phyloP scores from a whole-genome alignment of 2,797 vertebrate species.

The Taenioides sp. region DNA sequence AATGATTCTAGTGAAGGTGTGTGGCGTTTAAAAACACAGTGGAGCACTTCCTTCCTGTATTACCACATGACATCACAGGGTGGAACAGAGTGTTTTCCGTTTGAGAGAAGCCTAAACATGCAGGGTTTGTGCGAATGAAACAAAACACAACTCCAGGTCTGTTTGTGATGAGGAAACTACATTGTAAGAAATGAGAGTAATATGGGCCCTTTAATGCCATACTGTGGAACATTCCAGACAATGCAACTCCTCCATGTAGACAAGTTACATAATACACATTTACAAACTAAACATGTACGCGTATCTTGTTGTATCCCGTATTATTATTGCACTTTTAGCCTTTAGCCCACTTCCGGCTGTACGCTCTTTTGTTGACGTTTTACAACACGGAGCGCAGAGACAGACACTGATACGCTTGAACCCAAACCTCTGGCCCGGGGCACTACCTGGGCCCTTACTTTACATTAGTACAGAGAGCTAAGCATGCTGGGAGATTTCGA shows the following conservation, averaged over 20 bases:
- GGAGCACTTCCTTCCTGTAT: too few relatives aligned
- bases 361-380: background rate
- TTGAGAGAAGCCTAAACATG: too few relatives aligned
- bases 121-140: too few relatives aligned
- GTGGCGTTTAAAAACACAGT: too few relatives aligned
- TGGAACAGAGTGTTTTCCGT: too few relatives aligned
- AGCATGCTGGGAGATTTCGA: background rate
- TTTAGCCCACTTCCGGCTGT: background rate
- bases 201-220: background rate
- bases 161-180: too few relatives aligned
- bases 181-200: too few relatives aligned
- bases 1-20: too few relatives aligned
- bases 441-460: background rate
- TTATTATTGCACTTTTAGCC: background rate
- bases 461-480: background rate
- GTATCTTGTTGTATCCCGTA: background rate
- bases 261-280: background rate
- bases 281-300: background rate
- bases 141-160: too few relatives aligned
- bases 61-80: too few relatives aligned
- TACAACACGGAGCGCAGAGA: background rate
- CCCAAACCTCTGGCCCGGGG: background rate
- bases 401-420: constrained; percentile 5
- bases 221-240: background rate
- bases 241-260: too few relatives aligned